Base-by-base conservation (phyloP, 92 coral and sea anemone genomes). In the Hydrozoanthus gracilis region DNA sequence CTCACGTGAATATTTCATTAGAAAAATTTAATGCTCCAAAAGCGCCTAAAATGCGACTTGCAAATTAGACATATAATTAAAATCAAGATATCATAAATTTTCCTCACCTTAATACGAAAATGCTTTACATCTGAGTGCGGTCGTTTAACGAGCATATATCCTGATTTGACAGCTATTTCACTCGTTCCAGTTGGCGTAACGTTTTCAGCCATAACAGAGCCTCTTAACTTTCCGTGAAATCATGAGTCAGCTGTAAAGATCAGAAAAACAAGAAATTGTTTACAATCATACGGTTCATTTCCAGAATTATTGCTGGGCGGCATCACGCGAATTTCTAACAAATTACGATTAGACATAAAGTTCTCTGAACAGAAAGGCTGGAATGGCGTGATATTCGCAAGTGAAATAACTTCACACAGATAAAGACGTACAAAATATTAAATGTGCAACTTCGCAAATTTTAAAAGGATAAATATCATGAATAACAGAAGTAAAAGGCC, bases 121-220 rank as follows among this genome's bases (percentile, higher is more conserved):
- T 91, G 91, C 70, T 91, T 88, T 18, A 85, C 86, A 17, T 89
- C 82, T 44, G 98, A 80, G 39, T 80, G 98, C 7, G 98, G 98
- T 55, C 98, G 83, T 58, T 94, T 94, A 51, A 94, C 91, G 91
- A 87, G 83, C 88, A 94, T 87, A 84, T 94, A 87, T 4, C 98
- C 98, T 83, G 89, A 91, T 83, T 92, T 94, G 72, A 90, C 83
- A 17, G 92, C 78, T 8, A 84, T 88, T 60, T 68, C 55, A 27
- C 55, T 60, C 39, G 52, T 18, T 44, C 27, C 16, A 20, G 56
- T 7, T 6, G 47, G 50, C 66, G 15, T 52, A 18, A 77, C 56
- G 51, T 47, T 48, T 51, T 48, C 69, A 44, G 85, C 60, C 85
- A 80, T 80, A 48, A 18, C 20, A 58, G 18, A 74, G 85, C 5